Evolutionary conservation across 2,888 invertebrate species (phyloP).

Genomic region (Lottia scabra): DNA sequence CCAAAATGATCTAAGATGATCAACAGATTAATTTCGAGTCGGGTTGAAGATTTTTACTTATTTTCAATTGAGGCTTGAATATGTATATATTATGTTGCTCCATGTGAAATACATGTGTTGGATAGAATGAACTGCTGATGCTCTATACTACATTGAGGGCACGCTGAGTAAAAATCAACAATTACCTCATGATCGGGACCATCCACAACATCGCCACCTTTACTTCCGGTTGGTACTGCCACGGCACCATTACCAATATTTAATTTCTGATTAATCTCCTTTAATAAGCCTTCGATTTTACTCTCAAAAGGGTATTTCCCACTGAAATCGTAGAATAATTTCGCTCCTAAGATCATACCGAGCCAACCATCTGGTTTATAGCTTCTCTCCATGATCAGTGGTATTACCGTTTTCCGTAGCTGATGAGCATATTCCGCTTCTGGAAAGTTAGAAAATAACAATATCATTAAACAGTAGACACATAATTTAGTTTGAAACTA

Average conservation of each 20-base stretch:
- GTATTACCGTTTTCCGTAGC: slow-evolving; percentile 35
- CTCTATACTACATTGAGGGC: no score
- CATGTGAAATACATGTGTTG: no score
- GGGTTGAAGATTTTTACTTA: no score
- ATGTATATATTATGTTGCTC: no score
- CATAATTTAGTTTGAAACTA: no score
- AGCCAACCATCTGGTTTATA: slow-evolving; percentile 46
- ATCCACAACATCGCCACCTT: neutral
- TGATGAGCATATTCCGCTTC: slow-evolving; percentile 46
- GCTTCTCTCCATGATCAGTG: slow-evolving; percentile 36
- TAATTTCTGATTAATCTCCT: slow-evolving; percentile 20
- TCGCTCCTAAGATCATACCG: slow-evolving; percentile 42
- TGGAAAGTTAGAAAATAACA: slow-evolving; percentile 16
- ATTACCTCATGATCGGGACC: slow-evolving; percentile 2
- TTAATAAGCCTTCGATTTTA: slow-evolving; percentile 30
- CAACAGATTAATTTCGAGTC: no score
- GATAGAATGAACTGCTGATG: no score
- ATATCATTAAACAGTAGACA: no score
- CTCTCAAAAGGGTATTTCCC: slow-evolving; percentile 36
- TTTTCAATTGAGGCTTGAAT: no score
- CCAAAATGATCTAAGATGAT: no score
- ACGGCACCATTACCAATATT: neutral
- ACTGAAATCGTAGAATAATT: slow-evolving; percentile 42
- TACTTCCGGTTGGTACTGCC: neutral
- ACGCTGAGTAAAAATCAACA: neutral